A percentile compares a stretch with the other conserved stretches of the same genome.
phyloP scores from a whole-genome alignment of 2,797 vertebrate genomes.

The Enteromius mattozi region DNA sequence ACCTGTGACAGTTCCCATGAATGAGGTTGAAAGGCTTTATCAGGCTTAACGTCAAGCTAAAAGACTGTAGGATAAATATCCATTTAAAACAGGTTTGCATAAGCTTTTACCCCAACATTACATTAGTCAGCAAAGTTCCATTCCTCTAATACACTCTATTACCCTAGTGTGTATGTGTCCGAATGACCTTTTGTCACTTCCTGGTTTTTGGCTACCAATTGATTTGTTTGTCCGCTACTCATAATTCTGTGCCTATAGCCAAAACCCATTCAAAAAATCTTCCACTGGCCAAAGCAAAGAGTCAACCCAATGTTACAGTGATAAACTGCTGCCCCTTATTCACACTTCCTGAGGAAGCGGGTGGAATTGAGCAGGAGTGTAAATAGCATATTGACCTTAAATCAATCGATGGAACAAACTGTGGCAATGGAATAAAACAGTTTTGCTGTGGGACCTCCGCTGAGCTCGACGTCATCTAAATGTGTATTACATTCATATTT shows the following conservation, averaged over 20 bases:
- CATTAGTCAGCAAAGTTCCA: constrained; percentile 55
- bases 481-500: constrained; percentile 11
- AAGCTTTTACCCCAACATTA: constrained; percentile 42
- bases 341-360: constrained; percentile 21
- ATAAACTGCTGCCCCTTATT: constrained; percentile 44
- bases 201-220: constrained; percentile 12
- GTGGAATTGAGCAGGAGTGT: constrained; percentile 29
- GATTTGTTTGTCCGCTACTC: not conserved
- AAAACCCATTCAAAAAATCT: constrained; percentile 20
- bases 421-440: constrained; percentile 37
- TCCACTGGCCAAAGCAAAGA: constrained; percentile 37
- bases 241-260: constrained; percentile 29
- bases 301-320: constrained; percentile 19
- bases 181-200: constrained; percentile 48
- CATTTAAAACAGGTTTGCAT: constrained; percentile 46
- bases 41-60: constrained; percentile 38
- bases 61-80: constrained; percentile 50
- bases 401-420: constrained; percentile 41
- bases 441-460: constrained; percentile 5
- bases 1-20: constrained; percentile 43
- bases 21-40: constrained; percentile 35
- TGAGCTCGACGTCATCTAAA: constrained; percentile 13
- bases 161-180: constrained; percentile 16
- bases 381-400: constrained; percentile 42
- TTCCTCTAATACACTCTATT: constrained; percentile 17